Evolutionary conservation across 2,113 vertebrate species (phyloP).

Genomic region (Seriola rivoliana): DNA sequence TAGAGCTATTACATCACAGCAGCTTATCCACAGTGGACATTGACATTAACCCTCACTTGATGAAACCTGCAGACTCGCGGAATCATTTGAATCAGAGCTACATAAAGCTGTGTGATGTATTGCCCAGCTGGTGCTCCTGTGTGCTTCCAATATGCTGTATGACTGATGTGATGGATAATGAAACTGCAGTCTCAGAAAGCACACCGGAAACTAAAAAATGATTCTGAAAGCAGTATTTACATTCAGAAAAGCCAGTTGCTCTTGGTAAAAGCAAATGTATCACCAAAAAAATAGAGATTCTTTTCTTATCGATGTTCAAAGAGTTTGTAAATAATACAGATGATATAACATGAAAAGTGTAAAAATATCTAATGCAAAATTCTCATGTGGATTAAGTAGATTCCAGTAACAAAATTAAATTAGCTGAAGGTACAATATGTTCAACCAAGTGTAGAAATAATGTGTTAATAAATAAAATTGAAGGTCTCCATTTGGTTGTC

Average conservation of each 20-base stretch:
- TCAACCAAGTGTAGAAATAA: slow-evolving; percentile 20
- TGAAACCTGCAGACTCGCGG: slow-evolving; percentile 43
- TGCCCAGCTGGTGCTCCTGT: slow-evolving; percentile 52
- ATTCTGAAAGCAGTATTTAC: slow-evolving; percentile 20
- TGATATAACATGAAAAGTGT: not conserved
- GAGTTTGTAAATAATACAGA: slow-evolving; percentile 2
- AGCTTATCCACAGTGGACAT: slow-evolving; percentile 46
- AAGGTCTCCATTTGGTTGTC: slow-evolving; percentile 6
- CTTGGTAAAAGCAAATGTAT: not conserved
- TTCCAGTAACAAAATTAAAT: slow-evolving; percentile 33
- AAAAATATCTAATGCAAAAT: slow-evolving; percentile 30
- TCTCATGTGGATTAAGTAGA: not conserved
- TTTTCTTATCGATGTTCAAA: not conserved
- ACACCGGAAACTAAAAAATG: not conserved
- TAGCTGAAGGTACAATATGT: slow-evolving; percentile 21
- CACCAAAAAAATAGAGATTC: not conserved
- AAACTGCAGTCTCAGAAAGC: slow-evolving; percentile 4
- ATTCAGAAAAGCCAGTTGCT: not conserved
- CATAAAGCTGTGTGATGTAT: slow-evolving; percentile 32
- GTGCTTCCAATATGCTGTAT: slow-evolving; percentile 13
- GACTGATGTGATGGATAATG: slow-evolving; percentile 19
- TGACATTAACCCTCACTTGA: slow-evolving; percentile 47
- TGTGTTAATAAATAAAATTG: slow-evolving; percentile 16
- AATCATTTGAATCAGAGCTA: slow-evolving; percentile 45
- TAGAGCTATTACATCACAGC: slow-evolving; percentile 58